Evolutionary conservation across 2,888 invertebrate species (phyloP).

Genomic region (Platynereis dumerilii): DNA sequence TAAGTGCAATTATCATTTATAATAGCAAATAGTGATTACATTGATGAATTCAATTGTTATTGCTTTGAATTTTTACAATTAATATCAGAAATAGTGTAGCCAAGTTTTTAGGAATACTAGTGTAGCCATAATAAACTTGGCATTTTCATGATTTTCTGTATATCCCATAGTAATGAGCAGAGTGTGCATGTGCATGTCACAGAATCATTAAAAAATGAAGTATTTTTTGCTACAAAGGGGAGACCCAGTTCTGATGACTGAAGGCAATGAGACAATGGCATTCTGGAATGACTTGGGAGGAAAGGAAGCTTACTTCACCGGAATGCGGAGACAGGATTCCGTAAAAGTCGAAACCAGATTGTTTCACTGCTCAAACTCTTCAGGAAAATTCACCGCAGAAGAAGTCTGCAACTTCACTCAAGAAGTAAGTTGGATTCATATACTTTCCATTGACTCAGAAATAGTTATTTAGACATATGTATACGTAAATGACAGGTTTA

Average conservation of each 20-base stretch:
- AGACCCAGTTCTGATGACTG: conserved; percentile 50
- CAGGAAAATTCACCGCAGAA: conserved; percentile 71
- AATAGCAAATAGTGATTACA: not conserved
- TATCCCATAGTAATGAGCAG: no score
- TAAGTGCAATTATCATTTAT: conserved; percentile 7
- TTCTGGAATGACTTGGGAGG: conserved; percentile 84
- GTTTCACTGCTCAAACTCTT: conserved; percentile 69
- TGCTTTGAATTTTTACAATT: no score
- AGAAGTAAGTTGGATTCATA: conserved; percentile 49
- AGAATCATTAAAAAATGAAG: no score
- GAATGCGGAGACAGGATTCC: conserved; percentile 32
- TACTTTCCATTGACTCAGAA: no score
- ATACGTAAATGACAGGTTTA: no score
- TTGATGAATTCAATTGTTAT: not conserved
- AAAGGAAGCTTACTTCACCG: conserved; percentile 67
- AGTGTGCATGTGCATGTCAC: no score
- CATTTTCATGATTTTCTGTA: no score
- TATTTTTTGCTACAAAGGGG: no score
- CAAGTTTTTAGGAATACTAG: no score
- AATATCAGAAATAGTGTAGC: no score
- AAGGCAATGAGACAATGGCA: conserved; percentile 77
- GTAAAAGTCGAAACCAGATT: conserved; percentile 66
- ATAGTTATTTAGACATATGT: no score
- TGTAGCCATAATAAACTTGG: no score
- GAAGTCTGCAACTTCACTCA: conserved; percentile 86